phyloP scores from a whole-genome alignment of 23 tunicate genomes.

The Diplosoma virens region DNA sequence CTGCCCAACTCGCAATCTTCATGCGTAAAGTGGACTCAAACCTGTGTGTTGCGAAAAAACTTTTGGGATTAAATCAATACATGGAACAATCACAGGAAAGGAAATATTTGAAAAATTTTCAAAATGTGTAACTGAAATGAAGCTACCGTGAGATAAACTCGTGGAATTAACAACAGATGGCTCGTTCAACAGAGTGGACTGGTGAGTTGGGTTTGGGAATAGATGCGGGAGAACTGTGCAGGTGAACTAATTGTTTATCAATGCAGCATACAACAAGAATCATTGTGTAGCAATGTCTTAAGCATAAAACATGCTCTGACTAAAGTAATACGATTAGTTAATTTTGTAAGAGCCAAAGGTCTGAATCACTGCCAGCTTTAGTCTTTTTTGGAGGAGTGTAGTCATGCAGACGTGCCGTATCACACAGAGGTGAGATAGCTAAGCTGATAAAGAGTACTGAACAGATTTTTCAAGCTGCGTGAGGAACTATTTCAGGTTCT shows the following conservation, averaged over 20 bases:
- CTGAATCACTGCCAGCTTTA: slow-evolving; percentile 37
- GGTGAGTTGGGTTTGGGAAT: no score
- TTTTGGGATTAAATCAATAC: background rate
- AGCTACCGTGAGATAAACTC: background rate
- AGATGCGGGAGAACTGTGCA: no score
- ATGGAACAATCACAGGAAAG: background rate
- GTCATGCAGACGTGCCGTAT: slow-evolving; percentile 19
- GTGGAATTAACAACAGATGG: background rate
- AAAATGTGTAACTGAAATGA: background rate
- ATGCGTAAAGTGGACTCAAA: background rate
- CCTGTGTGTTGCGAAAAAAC: background rate
- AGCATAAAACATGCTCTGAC: no score
- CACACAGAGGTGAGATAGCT: slow-evolving; percentile 32
- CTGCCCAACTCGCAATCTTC: background rate
- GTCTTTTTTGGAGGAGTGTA: no score
- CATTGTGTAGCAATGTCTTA: no score
- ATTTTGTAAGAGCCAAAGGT: no score
- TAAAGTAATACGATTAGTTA: no score
- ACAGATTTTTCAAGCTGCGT: no score
- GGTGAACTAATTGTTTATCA: no score
- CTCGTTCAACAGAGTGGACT: background rate
- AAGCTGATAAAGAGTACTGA: slow-evolving; percentile 23
- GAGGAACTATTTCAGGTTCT: slow-evolving; percentile 1
- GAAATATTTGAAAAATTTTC: background rate
- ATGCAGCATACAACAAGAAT: no score